Evolutionary conservation across 1,140 invertebrate species (phyloP), one percentile per base, ranked within the genome.

Genomic region (Micrasema longulum): DNA sequence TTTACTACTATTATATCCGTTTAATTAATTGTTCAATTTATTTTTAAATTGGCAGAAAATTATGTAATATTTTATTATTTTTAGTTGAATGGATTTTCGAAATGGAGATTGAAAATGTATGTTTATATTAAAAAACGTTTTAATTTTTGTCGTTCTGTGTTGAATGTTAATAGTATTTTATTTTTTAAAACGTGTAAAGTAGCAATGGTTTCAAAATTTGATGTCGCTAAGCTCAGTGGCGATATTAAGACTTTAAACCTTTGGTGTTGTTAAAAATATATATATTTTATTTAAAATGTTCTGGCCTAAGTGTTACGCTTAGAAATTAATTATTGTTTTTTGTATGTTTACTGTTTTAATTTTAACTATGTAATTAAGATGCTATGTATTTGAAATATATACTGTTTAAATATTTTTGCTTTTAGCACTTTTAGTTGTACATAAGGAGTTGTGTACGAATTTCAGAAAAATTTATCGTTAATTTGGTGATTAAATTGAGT

Each of bases 191-290:
- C 36, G 55, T 60, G 55, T 60, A 14, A 41, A 10, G 35, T 60
- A 60, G 55, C 31, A 38, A 60, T 60, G 55, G 55, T 60, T 41
- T 53, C 35, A 47, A 64, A n/a, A 47, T 64, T 64, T 64, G 62
- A 64, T 64, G 26, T 47, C 43, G 62, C 43, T 41, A 47, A 64
- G 62, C 62, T 64, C 62, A 64, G 62, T 47, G 62, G 45, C 43
- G 41, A 47, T 64, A 16, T 64, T 41, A 16, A 47, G 18, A 47
- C 22, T 60, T 18, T 38, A 43, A 48, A 60, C 55, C 55, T 60
- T 41, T 43, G 35, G 18, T 60, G 55, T 38, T 60, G 35, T 60
- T 16, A 60, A 38, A 20, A 38, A 9, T 60, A 53, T 35, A 1
- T 22, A 60, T 20, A 35, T 11, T 11, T 38, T 11, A 11, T 57